These are phyloP conservation scores for Pygoscelis adeliae DNA, from an alignment of 2,113 vertebrate species.

Conservation along the genomic window DNA sequence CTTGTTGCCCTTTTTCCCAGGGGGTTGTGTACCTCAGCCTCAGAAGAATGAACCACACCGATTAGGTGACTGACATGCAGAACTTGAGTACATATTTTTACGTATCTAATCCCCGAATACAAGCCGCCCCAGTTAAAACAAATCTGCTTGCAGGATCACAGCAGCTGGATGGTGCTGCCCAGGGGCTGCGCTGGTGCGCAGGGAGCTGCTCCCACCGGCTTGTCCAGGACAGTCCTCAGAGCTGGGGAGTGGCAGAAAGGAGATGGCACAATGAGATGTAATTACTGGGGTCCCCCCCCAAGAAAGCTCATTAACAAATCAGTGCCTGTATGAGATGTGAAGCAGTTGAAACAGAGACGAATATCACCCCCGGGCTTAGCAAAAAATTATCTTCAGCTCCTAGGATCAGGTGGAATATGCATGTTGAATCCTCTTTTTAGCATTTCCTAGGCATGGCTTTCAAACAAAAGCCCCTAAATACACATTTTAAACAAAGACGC, in stretches of 20 bases:
- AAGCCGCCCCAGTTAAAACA: background rate
- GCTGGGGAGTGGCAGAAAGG: background rate
- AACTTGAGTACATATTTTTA: background rate
- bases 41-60: background rate
- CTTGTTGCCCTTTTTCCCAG: background rate
- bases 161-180: background rate
- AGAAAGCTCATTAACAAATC: background rate
- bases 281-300: background rate
- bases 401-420: background rate
- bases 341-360: background rate
- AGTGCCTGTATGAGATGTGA: background rate
- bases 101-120: background rate
- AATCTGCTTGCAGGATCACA: background rate
- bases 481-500: background rate
- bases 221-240: background rate
- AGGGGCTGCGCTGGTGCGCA: background rate
- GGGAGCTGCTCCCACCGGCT: background rate
- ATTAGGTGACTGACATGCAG: background rate
- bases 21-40: background rate
- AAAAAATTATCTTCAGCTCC: background rate
- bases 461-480: background rate
- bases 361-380: background rate
- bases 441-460: background rate
- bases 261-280: background rate
- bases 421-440: background rate